Conservation (phyloP, 2,888 invertebrate species). For the Camponotus fellah region DNA sequence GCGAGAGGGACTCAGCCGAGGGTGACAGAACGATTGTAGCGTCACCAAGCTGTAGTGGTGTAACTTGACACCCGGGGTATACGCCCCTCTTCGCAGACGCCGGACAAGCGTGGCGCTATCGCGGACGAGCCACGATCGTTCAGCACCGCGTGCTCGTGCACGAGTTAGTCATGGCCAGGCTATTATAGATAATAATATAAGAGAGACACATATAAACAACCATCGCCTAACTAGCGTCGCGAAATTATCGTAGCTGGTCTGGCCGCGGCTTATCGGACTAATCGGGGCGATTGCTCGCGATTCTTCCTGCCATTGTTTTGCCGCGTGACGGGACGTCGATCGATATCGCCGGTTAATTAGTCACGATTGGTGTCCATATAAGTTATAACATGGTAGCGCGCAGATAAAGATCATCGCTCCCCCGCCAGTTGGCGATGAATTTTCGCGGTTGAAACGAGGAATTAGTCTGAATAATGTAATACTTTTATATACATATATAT, state of each 20-base stretch:
- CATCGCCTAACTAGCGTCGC: constrained; percentile 75
- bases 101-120: constrained; percentile 72
- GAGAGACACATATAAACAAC: constrained; percentile 73
- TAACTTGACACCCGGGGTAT: constrained; percentile 82
- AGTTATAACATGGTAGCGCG: constrained; percentile 66
- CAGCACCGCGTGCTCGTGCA: constrained; percentile 45
- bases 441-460: constrained; percentile 54
- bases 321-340: constrained; percentile 63
- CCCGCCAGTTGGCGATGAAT: constrained; percentile 58
- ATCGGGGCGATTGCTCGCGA: constrained; percentile 68
- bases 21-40: constrained; percentile 81
- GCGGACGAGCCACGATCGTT: constrained; percentile 67
- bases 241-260: constrained; percentile 69
- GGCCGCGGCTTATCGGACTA: constrained; percentile 64
- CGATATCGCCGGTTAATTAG: constrained; percentile 75
- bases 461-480: constrained; percentile 29
- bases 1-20: constrained; percentile 65
- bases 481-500: neutral
- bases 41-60: constrained; percentile 80
- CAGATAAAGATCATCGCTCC: constrained; percentile 65
- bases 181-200: constrained; percentile 76
- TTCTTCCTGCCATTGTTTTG: constrained; percentile 74
- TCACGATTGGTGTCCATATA: constrained; percentile 75
- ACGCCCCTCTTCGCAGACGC: constrained; percentile 80
- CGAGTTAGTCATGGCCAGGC: constrained; percentile 78